Conservation (phyloP, 2,113 vertebrate genomes). For the Coptodon bakossiorum region DNA sequence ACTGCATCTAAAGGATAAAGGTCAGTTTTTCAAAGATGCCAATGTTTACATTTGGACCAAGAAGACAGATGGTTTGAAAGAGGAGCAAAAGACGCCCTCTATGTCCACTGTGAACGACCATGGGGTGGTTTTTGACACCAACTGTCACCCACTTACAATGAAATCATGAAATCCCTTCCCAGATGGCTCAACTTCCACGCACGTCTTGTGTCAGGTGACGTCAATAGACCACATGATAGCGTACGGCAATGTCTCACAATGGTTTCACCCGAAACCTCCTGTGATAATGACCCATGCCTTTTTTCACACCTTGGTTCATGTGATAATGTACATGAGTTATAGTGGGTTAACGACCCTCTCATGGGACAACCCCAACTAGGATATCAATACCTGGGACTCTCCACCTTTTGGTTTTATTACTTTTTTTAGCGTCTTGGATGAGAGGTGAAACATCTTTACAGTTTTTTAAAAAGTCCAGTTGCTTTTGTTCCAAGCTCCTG, state of each 20-base stretch:
- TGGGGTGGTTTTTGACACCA: neutral
- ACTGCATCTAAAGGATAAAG: neutral
- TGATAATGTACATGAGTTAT: neutral
- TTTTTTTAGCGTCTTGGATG: fast-evolving
- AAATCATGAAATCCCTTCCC: neutral
- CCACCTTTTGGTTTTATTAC: neutral
- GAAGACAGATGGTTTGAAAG: neutral
- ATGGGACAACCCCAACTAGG: neutral
- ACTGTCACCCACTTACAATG: neutral
- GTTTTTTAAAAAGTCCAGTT: neutral
- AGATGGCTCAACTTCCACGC: neutral
- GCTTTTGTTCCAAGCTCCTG: neutral
- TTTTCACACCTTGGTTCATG: neutral
- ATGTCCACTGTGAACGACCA: neutral
- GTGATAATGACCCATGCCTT: neutral
- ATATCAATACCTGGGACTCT: neutral
- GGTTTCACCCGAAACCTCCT: neutral
- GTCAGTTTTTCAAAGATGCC: neutral
- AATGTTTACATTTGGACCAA: neutral
- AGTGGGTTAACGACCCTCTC: neutral
- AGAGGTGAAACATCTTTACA: neutral
- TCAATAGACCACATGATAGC: neutral
- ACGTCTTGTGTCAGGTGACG: neutral
- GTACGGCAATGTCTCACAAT: neutral
- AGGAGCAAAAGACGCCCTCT: neutral